Conservation (phyloP, 2,888 invertebrate genomes). For the Elegia similella region DNA sequence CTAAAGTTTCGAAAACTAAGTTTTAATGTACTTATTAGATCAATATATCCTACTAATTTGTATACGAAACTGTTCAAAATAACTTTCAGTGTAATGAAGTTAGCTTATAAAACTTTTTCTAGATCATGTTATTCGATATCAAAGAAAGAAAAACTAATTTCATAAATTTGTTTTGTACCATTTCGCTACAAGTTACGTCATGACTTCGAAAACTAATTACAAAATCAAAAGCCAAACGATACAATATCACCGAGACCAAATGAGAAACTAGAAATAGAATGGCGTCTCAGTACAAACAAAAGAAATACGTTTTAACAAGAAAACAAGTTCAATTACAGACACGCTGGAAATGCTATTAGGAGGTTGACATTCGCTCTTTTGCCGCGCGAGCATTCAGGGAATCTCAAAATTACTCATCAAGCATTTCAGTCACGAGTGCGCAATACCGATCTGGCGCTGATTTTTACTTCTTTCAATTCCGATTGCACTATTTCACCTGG, state of each 20-base stretch:
- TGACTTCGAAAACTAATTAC: conserved; percentile 39
- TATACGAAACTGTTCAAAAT: too few species aligned
- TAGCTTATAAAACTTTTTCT: background rate
- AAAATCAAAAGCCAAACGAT: background rate
- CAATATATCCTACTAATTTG: too few species aligned
- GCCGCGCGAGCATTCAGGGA: conserved; percentile 63
- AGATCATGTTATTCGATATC: background rate
- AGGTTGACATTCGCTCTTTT: conserved; percentile 71
- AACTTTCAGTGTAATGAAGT: background rate
- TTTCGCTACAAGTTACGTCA: background rate
- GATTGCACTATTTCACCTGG: conserved; percentile 71
- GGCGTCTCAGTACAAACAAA: conserved; percentile 11
- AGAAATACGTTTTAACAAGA: conserved; percentile 39
- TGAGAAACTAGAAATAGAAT: conserved; percentile 25
- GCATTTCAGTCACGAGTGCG: conserved; percentile 74
- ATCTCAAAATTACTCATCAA: conserved; percentile 79
- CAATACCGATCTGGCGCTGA: conserved; percentile 67
- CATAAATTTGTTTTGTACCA: background rate
- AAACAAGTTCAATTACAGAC: conserved; percentile 61
- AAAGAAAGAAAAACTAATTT: background rate
- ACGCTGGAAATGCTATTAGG: conserved; percentile 72
- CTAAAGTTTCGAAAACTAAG: too few species aligned
- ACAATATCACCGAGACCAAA: conserved; percentile 17
- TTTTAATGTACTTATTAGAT: too few species aligned
- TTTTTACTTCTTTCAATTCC: conserved; percentile 80